Evolutionary conservation across 2,888 invertebrate genomes (phyloP).

Genomic region (Ypsolopha scabrella): DNA sequence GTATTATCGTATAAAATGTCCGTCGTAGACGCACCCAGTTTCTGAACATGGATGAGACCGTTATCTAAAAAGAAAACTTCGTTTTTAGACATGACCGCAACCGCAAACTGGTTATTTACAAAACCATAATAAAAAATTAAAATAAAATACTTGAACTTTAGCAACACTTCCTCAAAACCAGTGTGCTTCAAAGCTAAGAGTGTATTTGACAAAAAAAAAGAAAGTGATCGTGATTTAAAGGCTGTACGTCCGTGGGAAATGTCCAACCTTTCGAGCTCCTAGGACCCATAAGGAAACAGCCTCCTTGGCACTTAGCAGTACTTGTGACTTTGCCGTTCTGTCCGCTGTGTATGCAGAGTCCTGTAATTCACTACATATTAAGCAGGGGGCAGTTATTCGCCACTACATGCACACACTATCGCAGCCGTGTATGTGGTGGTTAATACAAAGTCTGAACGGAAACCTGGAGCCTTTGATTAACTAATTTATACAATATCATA

Average conservation of each 20-base stretch:
- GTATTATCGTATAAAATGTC: no score
- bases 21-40: background rate
- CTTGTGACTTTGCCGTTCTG: conserved; percentile 78
- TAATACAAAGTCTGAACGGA: conserved; percentile 1
- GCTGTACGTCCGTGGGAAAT: conserved; percentile 9
- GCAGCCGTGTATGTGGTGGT: background rate
- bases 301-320: conserved; percentile 93
- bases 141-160: conserved; percentile 13
- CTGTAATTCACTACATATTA: conserved; percentile 73
- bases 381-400: conserved; percentile 41
- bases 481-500: background rate
- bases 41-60: background rate
- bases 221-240: conserved; percentile 23
- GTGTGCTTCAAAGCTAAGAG: conserved; percentile 24
- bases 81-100: background rate
- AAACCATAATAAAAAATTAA: conserved; percentile 16
- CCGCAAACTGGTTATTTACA: conserved; percentile 9
- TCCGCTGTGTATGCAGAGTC: conserved; percentile 78
- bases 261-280: conserved; percentile 91
- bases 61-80: background rate
- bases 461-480: background rate
- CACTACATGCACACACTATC: conserved; percentile 46
- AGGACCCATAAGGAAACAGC: conserved; percentile 94
- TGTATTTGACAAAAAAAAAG: conserved; percentile 25
- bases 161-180: conserved; percentile 17